Evolutionary conservation across 1,140 invertebrate genomes (phyloP).

Genomic region (Arion vulgaris): DNA sequence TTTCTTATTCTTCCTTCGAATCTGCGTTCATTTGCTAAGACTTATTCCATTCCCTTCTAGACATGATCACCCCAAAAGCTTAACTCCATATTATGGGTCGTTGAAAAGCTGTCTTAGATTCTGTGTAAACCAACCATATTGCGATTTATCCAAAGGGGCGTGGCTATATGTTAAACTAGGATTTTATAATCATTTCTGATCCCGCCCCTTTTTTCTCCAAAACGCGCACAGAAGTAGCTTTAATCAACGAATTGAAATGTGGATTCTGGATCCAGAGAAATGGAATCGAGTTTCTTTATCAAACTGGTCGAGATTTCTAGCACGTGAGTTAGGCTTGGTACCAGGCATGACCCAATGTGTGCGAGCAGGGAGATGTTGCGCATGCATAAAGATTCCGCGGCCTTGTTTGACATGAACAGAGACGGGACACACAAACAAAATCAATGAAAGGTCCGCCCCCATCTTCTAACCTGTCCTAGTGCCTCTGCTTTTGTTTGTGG

Average conservation of each 20-base stretch:
- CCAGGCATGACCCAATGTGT: background rate
- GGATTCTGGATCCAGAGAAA: background rate
- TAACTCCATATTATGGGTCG: too few relatives aligned
- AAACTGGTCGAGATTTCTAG: background rate
- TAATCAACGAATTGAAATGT: background rate
- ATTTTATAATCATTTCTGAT: background rate
- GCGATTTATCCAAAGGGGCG: background rate
- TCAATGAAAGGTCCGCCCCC: slow-evolving; percentile 24
- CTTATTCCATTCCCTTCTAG: too few relatives aligned
- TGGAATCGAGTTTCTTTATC: background rate
- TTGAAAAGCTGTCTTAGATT: too few relatives aligned
- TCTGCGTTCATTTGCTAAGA: too few relatives aligned
- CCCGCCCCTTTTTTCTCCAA: background rate
- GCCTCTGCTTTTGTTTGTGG: slow-evolving; percentile 12
- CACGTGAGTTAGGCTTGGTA: background rate
- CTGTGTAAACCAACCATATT: background rate
- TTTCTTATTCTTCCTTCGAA: background rate
- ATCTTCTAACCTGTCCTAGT: slow-evolving; percentile 3
- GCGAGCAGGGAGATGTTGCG: background rate
- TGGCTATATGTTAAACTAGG: background rate
- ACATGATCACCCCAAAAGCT: too few relatives aligned
- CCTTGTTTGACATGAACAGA: background rate
- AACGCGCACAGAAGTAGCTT: background rate
- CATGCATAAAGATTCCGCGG: background rate
- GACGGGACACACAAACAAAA: slow-evolving; percentile 8